Base-by-base conservation (phyloP, 1,140 invertebrate genomes). In the Nasonia vitripennis region DNA sequence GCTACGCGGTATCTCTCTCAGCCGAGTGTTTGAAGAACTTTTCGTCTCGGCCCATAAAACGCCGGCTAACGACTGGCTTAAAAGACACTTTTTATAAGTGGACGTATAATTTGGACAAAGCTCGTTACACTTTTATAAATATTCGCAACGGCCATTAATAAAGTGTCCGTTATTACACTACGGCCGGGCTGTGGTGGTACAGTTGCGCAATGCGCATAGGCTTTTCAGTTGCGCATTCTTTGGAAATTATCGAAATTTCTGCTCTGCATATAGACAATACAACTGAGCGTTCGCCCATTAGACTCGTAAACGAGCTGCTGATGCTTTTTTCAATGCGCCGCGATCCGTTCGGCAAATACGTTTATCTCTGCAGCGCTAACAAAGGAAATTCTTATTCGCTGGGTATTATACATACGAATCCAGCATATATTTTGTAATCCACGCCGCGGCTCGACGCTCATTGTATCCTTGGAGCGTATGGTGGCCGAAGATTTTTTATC, bases 111-210 rank as follows among this genome's bases (percentile, higher is more conserved):
- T 82, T 45, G 41, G 55, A n/a, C 23, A 20, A 71, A 71, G 41
- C 71, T 86, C 55, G 71, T 71, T 78, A 70, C 10, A 45, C 84
- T 82, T 71, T 78, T 67, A 71, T 81, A 82, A 86, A 82, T 81
- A 70, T 71, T 82, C 31, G 45, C 41, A 71, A 55, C 41, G 9
- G 2, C 62, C 41, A 78, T 82, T 71, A 82, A 82, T 78, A 71
- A 82, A 82, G 31, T 70, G 80, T 34, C 34, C 14, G 74, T 55
- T 71, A 71, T 82, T 77, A 70, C 55, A 31, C 68, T 27, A 27
- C 27, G 1, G 27, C 27, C 11, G 20, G 51, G 14, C 14, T 20
- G 17, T 20, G 9, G 1, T 14, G 14, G 12, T 55, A 17, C 9
- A 6, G 41, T 81, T 85, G 55, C 71, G 20, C 27, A 81, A 81